A percentile compares a stretch with the other conserved stretches of the same genome.
These are phyloP conservation scores for Rattus rattus DNA, from an alignment of 2,113 vertebrate species.

Conservation along the genomic window DNA sequence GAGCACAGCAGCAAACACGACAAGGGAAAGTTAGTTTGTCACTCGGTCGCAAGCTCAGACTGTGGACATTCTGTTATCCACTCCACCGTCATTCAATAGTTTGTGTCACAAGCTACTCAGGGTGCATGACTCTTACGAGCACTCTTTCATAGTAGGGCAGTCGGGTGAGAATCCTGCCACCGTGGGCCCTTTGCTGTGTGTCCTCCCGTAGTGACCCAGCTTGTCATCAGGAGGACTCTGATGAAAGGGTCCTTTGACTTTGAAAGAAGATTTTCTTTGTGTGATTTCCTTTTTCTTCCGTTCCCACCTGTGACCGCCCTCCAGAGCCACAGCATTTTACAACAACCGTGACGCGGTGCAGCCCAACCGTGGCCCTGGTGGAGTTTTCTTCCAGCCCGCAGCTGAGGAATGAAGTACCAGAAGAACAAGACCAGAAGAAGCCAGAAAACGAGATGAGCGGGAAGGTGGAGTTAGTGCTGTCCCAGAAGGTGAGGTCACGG, in stretches of 20 bases:
- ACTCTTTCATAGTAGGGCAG: not conserved
- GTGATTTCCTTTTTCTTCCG: not conserved
- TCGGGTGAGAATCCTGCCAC: not conserved
- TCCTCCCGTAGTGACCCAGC: not conserved
- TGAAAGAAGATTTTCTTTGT: not conserved
- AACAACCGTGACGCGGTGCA: constrained; percentile 82
- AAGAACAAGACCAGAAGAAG: constrained; percentile 79
- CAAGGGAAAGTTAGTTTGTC: not conserved
- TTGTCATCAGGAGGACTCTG: not conserved
- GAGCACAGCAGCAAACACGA: not conserved
- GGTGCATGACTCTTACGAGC: not conserved
- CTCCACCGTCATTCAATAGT: not conserved
- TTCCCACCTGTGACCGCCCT: constrained; percentile 1
- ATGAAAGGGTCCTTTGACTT: not conserved
- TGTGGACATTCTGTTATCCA: not conserved
- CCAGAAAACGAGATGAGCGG: constrained; percentile 75
- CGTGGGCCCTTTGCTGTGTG: rapidly evolving
- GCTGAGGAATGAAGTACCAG: constrained; percentile 66
- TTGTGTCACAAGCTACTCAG: not conserved
- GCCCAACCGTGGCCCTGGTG: constrained; percentile 81
- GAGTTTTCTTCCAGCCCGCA: constrained; percentile 76
- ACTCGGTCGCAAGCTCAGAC: not conserved
- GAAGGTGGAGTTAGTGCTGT: constrained; percentile 73
- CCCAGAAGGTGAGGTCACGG: constrained; percentile 81
- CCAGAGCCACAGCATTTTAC: constrained; percentile 84